A percentile compares a stretch with the other conserved stretches of the same genome.
phyloP scores from a whole-genome alignment of 2,888 invertebrate genomes.

The Chrysopilus asiliformis region DNA sequence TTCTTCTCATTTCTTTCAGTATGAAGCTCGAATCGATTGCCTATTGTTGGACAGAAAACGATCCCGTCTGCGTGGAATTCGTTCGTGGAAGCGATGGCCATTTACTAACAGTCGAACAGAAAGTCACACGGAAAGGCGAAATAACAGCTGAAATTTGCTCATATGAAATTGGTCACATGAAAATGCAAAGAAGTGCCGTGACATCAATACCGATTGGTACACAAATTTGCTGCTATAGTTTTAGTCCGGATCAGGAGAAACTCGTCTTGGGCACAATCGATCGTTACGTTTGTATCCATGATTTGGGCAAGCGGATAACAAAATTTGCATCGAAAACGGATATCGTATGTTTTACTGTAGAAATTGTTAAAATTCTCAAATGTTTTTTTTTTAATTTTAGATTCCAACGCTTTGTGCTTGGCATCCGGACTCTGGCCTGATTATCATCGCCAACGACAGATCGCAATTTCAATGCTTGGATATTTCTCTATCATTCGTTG shows the following conservation, averaged over 20 bases:
- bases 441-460: conserved; percentile 53
- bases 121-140: conserved; percentile 54
- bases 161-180: conserved; percentile 40
- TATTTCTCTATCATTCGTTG: conserved; percentile 51
- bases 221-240: conserved; percentile 49
- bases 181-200: conserved; percentile 50
- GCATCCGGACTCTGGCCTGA: conserved; percentile 56
- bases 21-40: conserved; percentile 60
- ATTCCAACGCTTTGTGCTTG: conserved; percentile 54
- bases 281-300: conserved; percentile 67
- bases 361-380: background rate
- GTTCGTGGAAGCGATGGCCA: conserved; percentile 56
- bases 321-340: conserved; percentile 57
- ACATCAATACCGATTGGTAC: conserved; percentile 58
- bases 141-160: conserved; percentile 58
- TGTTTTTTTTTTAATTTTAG: conserved; percentile 26
- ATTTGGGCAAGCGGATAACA: conserved; percentile 59
- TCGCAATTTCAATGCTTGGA: conserved; percentile 67
- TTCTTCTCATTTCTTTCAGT: conserved; percentile 34
- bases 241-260: conserved; percentile 59
- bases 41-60: conserved; percentile 76
- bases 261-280: conserved; percentile 74
- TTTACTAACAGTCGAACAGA: conserved; percentile 70
- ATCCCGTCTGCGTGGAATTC: conserved; percentile 70
- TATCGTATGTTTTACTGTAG: conserved; percentile 48